Evolutionary conservation across 2,113 vertebrate species (phyloP).

Genomic region (Calidris pugnax): DNA sequence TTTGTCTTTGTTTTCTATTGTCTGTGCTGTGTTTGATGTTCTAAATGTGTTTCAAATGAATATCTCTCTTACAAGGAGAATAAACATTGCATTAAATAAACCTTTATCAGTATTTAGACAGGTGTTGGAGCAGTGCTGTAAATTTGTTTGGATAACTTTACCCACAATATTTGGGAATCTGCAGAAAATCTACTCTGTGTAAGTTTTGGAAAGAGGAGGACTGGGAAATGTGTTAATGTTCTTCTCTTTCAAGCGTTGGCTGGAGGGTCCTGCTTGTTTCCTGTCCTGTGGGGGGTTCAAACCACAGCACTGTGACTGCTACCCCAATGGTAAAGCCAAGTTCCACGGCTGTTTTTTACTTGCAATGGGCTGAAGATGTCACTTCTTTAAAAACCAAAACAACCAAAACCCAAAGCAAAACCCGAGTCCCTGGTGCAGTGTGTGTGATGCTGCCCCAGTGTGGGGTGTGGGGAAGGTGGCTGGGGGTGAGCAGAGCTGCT

Average conservation of each 20-base stretch:
- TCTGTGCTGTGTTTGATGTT: conserved; percentile 15
- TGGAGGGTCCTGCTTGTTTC: not conserved
- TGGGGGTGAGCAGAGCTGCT: not conserved
- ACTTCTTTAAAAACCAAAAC: not conserved
- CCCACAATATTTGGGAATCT: rapidly evolving
- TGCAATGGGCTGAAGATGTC: not conserved
- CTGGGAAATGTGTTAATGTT: rapidly evolving
- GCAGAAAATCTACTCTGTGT: rapidly evolving
- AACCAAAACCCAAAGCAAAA: too few species aligned
- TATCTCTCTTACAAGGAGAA: not conserved
- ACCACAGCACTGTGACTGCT: not conserved
- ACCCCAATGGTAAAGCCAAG: not conserved
- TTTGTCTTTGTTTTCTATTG: not conserved
- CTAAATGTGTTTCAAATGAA: not conserved
- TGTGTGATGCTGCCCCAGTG: not conserved
- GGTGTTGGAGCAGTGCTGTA: not conserved
- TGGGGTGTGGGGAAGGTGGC: not conserved
- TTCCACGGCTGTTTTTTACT: not conserved
- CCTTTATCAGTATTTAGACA: conserved; percentile 6
- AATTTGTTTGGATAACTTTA: rapidly evolving
- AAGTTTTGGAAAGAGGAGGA: rapidly evolving
- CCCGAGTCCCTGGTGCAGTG: not conserved
- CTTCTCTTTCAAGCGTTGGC: rapidly evolving
- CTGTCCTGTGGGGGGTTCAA: rapidly evolving
- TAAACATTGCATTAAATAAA: not conserved